Base-by-base conservation (phyloP, 2,113 vertebrate genomes). In the Aptenodytes forsteri region DNA sequence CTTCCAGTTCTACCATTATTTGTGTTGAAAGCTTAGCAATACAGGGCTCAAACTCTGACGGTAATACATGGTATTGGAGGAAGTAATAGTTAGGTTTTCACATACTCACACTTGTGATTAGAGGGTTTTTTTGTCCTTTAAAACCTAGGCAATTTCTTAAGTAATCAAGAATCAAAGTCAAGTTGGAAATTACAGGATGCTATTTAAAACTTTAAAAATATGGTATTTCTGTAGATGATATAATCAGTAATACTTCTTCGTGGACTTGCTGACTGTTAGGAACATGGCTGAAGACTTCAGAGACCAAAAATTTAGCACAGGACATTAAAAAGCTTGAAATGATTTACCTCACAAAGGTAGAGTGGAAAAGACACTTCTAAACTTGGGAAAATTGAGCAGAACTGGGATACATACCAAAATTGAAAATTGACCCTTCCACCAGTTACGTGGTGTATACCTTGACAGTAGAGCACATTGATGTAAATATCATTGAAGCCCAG, bases 361-460 rank as follows among this genome's bases (percentile, higher is more conserved):
- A 36, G 18, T 36, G 54, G 54, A 89, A 83, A 91, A 66, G 34
- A 38, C 12, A 20, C 17, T 76, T 67, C 2, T 59, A 40, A 61
- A 65, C 32, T 38, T 44, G 72, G 2, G 29, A 77, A 69, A 59
- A 56, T 26, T 40, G 65, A 87, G 34, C 20, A 69, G 36, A 87
- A 36, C 16, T 47, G 34, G 36, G 14, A 26, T 71, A 32, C 0
- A 0, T 40, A 21, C 5, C 42, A 56, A 78, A 46, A 56, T 9
- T 52, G 36, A 90, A 78, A 58, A 42, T 26, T 32, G 50, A 16
- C 32, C 18, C 14, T 85, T 85, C 26, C 20, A 8, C 32, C 9
- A n/a, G 6, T 65, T 46, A 67, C 0, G 0, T 13, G 9, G 30
- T 17, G 2, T 55, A 2, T 19, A 10, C 32, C 11, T 65, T 66